These are phyloP conservation scores for Sarcophaga subvicina DNA, from an alignment of 2,888 invertebrate genomes.

Conservation along the genomic window DNA sequence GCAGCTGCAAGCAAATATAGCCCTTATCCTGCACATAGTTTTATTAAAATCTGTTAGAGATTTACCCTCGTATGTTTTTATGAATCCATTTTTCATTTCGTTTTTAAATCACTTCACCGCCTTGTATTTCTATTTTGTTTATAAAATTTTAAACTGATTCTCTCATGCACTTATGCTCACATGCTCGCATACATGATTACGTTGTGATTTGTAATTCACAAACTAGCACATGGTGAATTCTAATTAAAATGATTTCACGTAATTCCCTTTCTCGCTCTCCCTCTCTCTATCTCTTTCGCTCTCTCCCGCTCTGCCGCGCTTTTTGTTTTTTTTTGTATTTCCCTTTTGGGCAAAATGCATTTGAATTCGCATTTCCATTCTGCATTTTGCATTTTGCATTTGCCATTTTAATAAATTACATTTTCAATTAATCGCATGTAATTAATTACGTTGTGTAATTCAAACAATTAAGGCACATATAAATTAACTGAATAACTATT, in stretches of 20 bases:
- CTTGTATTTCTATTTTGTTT: background rate
- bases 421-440: slow-evolving; percentile 60
- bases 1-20: no score
- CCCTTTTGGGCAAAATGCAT: no score
- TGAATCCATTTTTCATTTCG: no score
- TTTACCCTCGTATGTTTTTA: no score
- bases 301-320: no score
- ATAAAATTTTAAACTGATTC: background rate
- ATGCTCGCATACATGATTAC: background rate
- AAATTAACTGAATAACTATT: slow-evolving; percentile 39
- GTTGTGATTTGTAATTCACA: slow-evolving; percentile 26
- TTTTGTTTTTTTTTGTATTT: no score
- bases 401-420: slow-evolving; percentile 44
- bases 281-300: no score
- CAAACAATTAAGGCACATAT: slow-evolving; percentile 28
- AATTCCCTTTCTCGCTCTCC: background rate
- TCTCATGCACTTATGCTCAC: background rate
- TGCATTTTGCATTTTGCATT: slow-evolving; percentile 2
- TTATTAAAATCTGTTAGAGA: no score
- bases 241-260: slow-evolving; percentile 43
- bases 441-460: slow-evolving; percentile 37
- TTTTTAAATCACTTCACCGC: background rate
- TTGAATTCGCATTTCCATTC: background rate
- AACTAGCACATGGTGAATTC: slow-evolving; percentile 51
- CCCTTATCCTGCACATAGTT: no score